Evolutionary conservation across 2,888 invertebrate genomes (phyloP), one percentile per base, ranked within the genome.

Genomic region (Standfussiana lucernea): DNA sequence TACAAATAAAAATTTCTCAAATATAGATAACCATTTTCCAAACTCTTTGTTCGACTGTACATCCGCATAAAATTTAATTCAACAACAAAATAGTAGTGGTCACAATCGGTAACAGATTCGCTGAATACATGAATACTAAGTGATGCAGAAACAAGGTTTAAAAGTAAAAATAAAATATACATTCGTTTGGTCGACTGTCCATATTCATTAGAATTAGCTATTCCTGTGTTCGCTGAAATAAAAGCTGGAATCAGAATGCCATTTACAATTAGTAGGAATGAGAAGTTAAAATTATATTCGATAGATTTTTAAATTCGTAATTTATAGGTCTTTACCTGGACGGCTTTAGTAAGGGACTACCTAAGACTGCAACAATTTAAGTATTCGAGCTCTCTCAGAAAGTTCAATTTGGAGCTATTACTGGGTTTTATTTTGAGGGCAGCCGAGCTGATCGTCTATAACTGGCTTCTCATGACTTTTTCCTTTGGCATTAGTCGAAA

Each of bases 41-140:
- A 37, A 40, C 13, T 40, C 50, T 18, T 72, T 75, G 18, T 32
- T 40, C 24, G 5, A 73, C 18, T 50, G 10, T n/a, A 61, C n/a
- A 37, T n/a, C 13, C 35, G 21, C n/a, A 37, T 47, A 15, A 6
- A 83, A 42, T 65, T 68, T 79, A 24, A 81, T 84, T 40, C 42
- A 45, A 59, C 40, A 64, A 62, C 40, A 81, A 80, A 72, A 69
- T 70, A 69, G 42, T 37, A 47, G 32, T 42, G 53, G 53, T 8
- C 21, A 13, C n/a, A 59, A 59, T 50, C 37, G 28, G 37, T 47
- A 65, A 61, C 65, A 73, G 81, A 66, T 80, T 85, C 73, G 10
- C 21, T 11, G 73, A 82, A 80, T 82, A 67, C 5, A 85, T 81
- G 75, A 81, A 82, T 81, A 67, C n/a, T 47, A 62, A 81, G 21